Evolutionary conservation across 2,113 vertebrate genomes (phyloP).

Genomic region (Todiramphus chloris): DNA sequence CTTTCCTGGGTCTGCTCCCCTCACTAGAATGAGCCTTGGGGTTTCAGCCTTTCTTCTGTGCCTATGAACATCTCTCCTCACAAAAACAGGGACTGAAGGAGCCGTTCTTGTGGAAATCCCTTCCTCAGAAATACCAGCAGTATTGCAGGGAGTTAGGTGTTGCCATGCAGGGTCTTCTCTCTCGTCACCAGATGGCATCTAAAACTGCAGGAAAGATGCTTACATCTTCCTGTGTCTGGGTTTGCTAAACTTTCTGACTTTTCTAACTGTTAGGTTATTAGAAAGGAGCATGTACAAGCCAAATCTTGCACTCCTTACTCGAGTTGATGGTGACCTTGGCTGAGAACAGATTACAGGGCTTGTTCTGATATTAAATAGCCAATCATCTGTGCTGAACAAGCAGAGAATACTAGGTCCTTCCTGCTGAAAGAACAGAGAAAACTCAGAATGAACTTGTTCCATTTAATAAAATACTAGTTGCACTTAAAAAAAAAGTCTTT

Average conservation of each 20-base stretch:
- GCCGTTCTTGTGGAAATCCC: not conserved
- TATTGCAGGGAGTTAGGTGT: not conserved
- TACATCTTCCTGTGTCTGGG: not conserved
- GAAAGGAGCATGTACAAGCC: not conserved
- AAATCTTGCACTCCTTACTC: not conserved
- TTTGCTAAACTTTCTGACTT: not conserved
- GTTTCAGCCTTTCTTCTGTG: not conserved
- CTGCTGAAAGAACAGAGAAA: not conserved
- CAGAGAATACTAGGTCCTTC: not conserved
- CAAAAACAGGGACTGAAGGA: not conserved
- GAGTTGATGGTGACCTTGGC: not conserved
- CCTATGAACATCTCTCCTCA: not conserved
- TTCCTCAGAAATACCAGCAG: not conserved
- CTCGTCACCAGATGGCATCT: not conserved
- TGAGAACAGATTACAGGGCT: not conserved
- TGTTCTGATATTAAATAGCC: not conserved
- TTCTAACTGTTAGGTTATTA: not conserved
- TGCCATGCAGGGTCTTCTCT: not conserved
- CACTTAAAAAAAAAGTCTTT: not conserved
- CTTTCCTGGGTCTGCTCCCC: not conserved
- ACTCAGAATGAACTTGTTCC: not conserved
- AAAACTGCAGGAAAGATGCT: not conserved
- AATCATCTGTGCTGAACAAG: not conserved
- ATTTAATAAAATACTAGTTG: not conserved
- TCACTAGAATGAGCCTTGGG: rapidly evolving